A percentile compares a stretch with the other conserved stretches of the same genome.
These are phyloP conservation scores for Pegoplata infirma DNA, from an alignment of 2,888 invertebrate species.

Conservation along the genomic window DNA sequence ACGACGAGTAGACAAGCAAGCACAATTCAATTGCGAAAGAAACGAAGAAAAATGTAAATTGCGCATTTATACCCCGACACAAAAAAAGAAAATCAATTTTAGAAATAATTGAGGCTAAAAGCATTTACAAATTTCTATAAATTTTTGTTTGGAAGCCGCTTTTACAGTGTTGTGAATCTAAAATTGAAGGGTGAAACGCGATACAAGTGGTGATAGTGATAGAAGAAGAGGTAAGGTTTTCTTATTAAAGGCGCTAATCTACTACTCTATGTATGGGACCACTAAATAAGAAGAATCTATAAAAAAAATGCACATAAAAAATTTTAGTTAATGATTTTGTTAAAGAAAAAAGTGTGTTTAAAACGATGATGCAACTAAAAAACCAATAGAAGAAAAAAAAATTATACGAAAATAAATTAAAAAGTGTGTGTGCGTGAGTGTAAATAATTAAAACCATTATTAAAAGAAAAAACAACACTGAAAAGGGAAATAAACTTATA, in stretches of 20 bases:
- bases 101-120: constrained; percentile 48
- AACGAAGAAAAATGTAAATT: constrained; percentile 63
- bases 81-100: constrained; percentile 55
- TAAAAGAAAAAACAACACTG: constrained; percentile 30
- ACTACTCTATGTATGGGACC: constrained; percentile 13
- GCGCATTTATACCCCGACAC: constrained; percentile 58
- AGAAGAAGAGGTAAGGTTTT: constrained; percentile 40
- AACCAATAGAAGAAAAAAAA: constrained; percentile 36
- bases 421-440: constrained; percentile 55
- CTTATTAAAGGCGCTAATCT: constrained; percentile 52
- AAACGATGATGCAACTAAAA: constrained; percentile 42
- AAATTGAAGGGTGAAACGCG: constrained; percentile 27
- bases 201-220: constrained; percentile 20
- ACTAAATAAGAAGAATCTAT: constrained; percentile 23
- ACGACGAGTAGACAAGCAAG: constrained; percentile 63
- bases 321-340: constrained; percentile 39
- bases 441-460: constrained; percentile 57
- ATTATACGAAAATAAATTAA: constrained; percentile 37
- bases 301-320: constrained; percentile 42
- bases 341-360: constrained; percentile 35
- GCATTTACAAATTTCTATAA: constrained; percentile 45
- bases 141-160: constrained; percentile 43
- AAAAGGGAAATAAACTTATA: constrained; percentile 43
- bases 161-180: constrained; percentile 30
- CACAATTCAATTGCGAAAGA: constrained; percentile 63